Evolutionary conservation across 2,888 invertebrate species (phyloP), one percentile per base, ranked within the genome.

Genomic region (Aphidius colemani): DNA sequence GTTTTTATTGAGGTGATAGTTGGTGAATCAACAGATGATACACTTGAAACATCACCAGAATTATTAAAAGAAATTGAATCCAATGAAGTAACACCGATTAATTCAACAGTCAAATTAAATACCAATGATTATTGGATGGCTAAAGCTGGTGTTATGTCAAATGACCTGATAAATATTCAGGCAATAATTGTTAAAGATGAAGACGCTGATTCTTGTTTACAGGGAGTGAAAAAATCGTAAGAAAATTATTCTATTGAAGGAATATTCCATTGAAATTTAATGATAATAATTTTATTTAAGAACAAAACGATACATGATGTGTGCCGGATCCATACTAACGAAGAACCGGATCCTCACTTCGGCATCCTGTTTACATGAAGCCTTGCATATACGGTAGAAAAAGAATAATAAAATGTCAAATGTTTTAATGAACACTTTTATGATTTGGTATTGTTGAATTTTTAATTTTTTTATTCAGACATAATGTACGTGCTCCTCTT

Each of bases 121-220:
- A 8, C 57, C 48, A 6, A 30, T 46, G 39, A 57, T n/a, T 59
- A 68, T 59, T 74, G 74, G 75, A 69, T 74, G 67, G 58, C 61
- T 3, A 57, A 62, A 44, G 63, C 58, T 60, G 70, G 67, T 2
- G 7, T 41, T 1, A 59, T 71, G 8, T 41, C 50, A 7, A 56
- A 65, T 0, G 61, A 71, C 39, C 50, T 74, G 49, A 58, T 70
- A 5, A 56, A 66, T 55, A 58, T 69, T 11, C 75, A 73, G 48
- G 75, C 73, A 6, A 55, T 75, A 6, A 53, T 75, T 44, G 70
- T 72, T 3, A 75, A 74, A 49, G 75, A 74, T 64, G 72, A 71
- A 56, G 67, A 70, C 39, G 53, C 61, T 7, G 59, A 41, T 6
- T 40, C 50, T 45, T 72, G 73, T 59, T 58, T 46, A 43, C 59